phyloP scores from a whole-genome alignment of 2,113 vertebrate genomes.

The Ornithorhynchus anatinus region DNA sequence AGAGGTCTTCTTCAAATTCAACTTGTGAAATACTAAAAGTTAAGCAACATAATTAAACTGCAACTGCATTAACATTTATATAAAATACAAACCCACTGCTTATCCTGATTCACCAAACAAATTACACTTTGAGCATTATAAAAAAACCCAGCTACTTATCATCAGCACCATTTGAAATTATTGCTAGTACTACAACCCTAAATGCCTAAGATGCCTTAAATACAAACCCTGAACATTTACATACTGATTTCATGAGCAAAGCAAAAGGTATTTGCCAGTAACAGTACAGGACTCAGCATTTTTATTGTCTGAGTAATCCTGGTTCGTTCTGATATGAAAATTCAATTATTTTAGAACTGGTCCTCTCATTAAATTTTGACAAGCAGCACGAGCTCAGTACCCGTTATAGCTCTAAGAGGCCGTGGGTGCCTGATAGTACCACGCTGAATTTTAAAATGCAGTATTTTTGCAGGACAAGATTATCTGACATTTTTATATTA shows the following conservation, averaged over 20 bases:
- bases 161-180: conserved; percentile 95
- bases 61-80: conserved; percentile 83
- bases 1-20: conserved; percentile 64
- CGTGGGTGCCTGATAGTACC: conserved; percentile 93
- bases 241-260: conserved; percentile 99
- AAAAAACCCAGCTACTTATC: conserved; percentile 87
- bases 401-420: conserved; percentile 88
- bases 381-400: conserved; percentile 90
- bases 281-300: conserved; percentile 99
- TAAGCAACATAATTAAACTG: conserved; percentile 97
- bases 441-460: conserved; percentile 92
- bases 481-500: conserved; percentile 98
- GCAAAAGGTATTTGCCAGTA: conserved; percentile 99
- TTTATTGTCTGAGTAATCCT: conserved; percentile 99
- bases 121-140: conserved; percentile 95
- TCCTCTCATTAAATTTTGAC: conserved; percentile 98
- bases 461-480: conserved; percentile 96
- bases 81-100: conserved; percentile 98
- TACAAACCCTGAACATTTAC: conserved; percentile 98
- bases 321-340: conserved; percentile 99
- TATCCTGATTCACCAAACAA: conserved; percentile 98
- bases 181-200: conserved; percentile 95
- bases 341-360: conserved; percentile 99
- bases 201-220: conserved; percentile 99
- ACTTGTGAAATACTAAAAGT: conserved; percentile 81